Evolutionary conservation across 2,113 vertebrate genomes (phyloP).

Genomic region (Gorsachius goisagi): DNA sequence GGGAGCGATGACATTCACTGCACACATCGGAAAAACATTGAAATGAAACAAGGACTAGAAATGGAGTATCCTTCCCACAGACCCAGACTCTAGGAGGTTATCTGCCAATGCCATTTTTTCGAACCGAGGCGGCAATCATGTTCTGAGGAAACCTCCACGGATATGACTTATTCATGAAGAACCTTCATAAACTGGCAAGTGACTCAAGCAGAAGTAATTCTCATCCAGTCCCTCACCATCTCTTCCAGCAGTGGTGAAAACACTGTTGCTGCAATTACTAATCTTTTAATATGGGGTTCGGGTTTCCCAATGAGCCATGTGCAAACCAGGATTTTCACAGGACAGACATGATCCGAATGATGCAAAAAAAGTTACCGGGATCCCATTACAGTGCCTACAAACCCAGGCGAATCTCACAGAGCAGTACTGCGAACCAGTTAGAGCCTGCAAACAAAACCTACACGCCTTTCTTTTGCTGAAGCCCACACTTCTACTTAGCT

Average conservation of each 20-base stretch:
- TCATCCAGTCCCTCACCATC: background rate
- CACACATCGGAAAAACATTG: background rate
- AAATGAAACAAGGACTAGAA: background rate
- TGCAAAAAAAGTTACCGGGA: background rate
- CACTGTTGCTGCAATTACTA: background rate
- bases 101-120: background rate
- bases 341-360: background rate
- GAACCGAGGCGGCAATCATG: background rate
- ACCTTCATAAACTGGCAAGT: background rate
- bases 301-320: background rate
- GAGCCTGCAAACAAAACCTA: background rate
- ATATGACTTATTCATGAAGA: constrained; percentile 16
- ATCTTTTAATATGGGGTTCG: background rate
- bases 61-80: background rate
- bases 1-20: background rate
- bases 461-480: background rate
- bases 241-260: background rate
- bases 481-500: background rate
- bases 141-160: background rate
- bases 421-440: background rate
- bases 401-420: fast-evolving
- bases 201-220: constrained; percentile 5
- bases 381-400: background rate
- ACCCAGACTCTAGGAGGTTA: background rate
- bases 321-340: background rate